A percentile compares a stretch with the other conserved stretches of the same genome.
phyloP scores from a whole-genome alignment of 1,140 invertebrate genomes.

The Panulirus ornatus region DNA sequence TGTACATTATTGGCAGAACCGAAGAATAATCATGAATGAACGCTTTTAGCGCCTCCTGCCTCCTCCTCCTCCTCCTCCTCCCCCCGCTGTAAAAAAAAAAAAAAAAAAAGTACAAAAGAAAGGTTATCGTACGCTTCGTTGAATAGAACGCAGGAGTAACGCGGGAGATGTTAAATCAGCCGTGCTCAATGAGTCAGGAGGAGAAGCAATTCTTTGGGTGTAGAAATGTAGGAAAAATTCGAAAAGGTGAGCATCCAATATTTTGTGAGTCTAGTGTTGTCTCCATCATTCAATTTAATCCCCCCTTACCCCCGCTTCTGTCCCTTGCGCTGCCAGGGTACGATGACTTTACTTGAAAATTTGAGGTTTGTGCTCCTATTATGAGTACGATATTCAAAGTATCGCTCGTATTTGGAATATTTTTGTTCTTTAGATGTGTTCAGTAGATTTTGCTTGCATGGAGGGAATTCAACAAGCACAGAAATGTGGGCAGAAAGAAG shows the following conservation, averaged over 20 bases:
- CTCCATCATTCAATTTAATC: conserved; percentile 74
- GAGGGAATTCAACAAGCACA: too few relatives aligned
- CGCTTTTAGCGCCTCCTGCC: conserved; percentile 49
- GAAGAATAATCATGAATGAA: conserved; percentile 61
- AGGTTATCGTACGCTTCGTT: conserved; percentile 59
- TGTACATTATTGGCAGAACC: conserved; percentile 42
- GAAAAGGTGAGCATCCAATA: conserved; percentile 72
- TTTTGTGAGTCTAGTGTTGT: conserved; percentile 73
- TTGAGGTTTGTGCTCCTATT: too few relatives aligned
- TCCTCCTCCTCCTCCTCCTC: too few relatives aligned
- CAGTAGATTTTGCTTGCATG: too few relatives aligned
- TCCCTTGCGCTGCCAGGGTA: not conserved
- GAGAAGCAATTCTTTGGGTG: conserved; percentile 70
- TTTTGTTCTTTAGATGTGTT: too few relatives aligned
- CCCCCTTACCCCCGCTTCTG: conserved; percentile 48
- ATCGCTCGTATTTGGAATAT: too few relatives aligned
- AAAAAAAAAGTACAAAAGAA: conserved; percentile 20
- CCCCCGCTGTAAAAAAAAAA: not conserved
- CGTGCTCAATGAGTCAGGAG: conserved; percentile 67
- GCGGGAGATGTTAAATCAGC: conserved; percentile 63
- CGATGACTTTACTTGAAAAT: conserved; percentile 27
- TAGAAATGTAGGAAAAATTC: conserved; percentile 73
- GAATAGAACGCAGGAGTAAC: conserved; percentile 31
- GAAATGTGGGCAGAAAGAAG: too few relatives aligned
- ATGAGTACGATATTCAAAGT: too few relatives aligned